Evolutionary conservation across 1,140 invertebrate species (phyloP), one percentile per base, ranked within the genome.

Genomic region (Zaprionus capensis): DNA sequence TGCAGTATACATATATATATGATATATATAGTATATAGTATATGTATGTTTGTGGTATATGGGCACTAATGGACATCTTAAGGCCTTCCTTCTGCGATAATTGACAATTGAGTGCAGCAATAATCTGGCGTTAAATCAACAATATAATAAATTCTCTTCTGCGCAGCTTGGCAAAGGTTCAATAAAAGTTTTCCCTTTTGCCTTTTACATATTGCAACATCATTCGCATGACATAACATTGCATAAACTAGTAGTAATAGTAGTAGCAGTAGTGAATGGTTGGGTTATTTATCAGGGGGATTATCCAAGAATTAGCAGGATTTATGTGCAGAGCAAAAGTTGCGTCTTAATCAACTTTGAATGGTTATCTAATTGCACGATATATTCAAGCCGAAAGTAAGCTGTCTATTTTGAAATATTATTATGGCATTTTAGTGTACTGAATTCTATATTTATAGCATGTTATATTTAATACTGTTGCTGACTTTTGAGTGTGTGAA

Each of bases 41-140:
- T n/a, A 3, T 6, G 14, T 4, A 28, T 15, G 15, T 12, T 20
- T 36, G n/a, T 58, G 28, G 31, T 34, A 34, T 36, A 22, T 58
- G 28, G 17, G 0, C 44, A 22, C 61, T 49, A 65, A 71, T 65
- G 51, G 69, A 57, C 28, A 57, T 15, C 20, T 59, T 65, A 71
- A 64, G 49, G 53, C 44, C 31, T 34, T 58, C 22, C 31, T 34
- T 58, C 22, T 41, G 24, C 36, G 9, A 17, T 74, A 63, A 74
- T 74, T 63, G 68, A 51, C 44, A 65, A 64, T 31, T 71, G 59
- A 55, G 61, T 55, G 17, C 34, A 64, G n/a, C 17, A 31, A 51
- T 59, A 59, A 51, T 41, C 63, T 24, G 20, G n/a, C 38, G 22
- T 71, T 67, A 72, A 72, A 38, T 64, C 67, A 59, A 71, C 34